Percentiles rank a stretch among this genome's conserved stretches.
These are phyloP conservation scores for Sebastes hopkinsi DNA, from an alignment of 2,797 vertebrate species.

Conservation along the genomic window DNA sequence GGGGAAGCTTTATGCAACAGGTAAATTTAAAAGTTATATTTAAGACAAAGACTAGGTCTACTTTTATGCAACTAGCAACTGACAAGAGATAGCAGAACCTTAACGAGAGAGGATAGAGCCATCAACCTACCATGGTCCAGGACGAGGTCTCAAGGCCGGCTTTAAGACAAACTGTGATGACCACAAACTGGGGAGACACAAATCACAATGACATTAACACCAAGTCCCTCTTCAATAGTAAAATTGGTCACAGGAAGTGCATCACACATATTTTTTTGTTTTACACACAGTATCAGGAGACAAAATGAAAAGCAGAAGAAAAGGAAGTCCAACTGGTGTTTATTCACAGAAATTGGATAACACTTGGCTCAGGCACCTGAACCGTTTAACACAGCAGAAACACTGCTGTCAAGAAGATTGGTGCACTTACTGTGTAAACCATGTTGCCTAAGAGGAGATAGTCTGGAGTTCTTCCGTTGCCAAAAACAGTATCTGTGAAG, in stretches of 20 bases:
- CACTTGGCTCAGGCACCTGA: conserved; percentile 32
- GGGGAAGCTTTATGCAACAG: too few relatives aligned
- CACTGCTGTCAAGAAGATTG: conserved; percentile 22
- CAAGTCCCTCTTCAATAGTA: neutral
- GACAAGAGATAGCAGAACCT: conserved; percentile 26
- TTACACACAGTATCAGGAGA: neutral
- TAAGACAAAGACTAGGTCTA: too few relatives aligned
- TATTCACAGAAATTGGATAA: conserved; percentile 30
- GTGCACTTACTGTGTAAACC: conserved; percentile 96
- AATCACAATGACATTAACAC: conserved; percentile 36
- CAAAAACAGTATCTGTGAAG: conserved; percentile 91
- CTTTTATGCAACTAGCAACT: too few relatives aligned
- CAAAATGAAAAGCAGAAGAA: conserved; percentile 8
- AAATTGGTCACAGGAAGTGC: neutral
- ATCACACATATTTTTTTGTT: neutral
- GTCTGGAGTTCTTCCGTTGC: conserved; percentile 94
- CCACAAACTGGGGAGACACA: conserved; percentile 90
- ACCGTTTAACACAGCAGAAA: conserved; percentile 27
- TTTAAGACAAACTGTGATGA: conserved; percentile 99
- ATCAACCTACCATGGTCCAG: conserved; percentile 94
- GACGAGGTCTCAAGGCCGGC: conserved; percentile 97
- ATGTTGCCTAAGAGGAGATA: conserved; percentile 98
- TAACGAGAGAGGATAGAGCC: conserved; percentile 20
- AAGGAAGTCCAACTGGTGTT: conserved; percentile 12
- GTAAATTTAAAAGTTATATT: too few relatives aligned